Evolutionary conservation across 1,140 invertebrate genomes (phyloP).

Genomic region (Drosophila orena): DNA sequence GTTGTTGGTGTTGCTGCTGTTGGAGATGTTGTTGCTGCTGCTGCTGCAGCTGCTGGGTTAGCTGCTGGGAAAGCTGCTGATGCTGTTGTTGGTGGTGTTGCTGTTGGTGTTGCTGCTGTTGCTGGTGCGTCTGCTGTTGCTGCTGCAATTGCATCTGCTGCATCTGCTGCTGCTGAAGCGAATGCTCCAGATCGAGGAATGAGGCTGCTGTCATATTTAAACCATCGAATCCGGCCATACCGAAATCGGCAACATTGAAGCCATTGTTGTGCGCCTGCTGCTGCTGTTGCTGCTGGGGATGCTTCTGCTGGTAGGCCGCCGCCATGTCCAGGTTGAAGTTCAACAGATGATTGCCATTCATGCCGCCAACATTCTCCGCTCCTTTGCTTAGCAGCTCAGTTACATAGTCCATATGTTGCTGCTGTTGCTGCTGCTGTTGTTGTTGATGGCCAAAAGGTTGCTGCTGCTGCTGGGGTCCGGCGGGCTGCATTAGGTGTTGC

Average conservation of each 20-base stretch:
- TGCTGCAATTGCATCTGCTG: conserved; percentile 39
- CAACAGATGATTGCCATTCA: conserved; percentile 81
- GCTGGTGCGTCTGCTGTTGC: conserved; percentile 30
- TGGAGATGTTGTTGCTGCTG: conserved; percentile 43
- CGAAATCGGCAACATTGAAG: conserved; percentile 72
- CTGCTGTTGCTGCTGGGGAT: conserved; percentile 57
- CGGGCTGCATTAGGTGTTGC: conserved; percentile 64
- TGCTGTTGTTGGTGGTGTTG: conserved; percentile 63
- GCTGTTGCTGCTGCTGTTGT: conserved; percentile 62
- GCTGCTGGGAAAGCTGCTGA: conserved; percentile 47
- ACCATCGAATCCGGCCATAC: conserved; percentile 58
- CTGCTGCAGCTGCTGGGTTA: conserved; percentile 26
- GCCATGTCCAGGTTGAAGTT: conserved; percentile 70
- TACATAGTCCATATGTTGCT: conserved; percentile 72
- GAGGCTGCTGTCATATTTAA: conserved; percentile 43
- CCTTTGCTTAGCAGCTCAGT: conserved; percentile 71
- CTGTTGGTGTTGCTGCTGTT: conserved; percentile 35
- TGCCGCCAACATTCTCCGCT: conserved; percentile 65
- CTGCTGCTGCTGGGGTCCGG: conserved; percentile 33
- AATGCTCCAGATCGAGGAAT: conserved; percentile 54
- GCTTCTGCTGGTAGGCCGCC: conserved; percentile 53
- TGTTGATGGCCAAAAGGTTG: conserved; percentile 67
- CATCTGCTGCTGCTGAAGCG: conserved; percentile 50
- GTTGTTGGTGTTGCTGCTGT: conserved; percentile 47
- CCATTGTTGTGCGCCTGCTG: conserved; percentile 75